These are phyloP conservation scores for Phoenoteleia sp. DNA, from an alignment of 2,888 invertebrate species.

Conservation along the genomic window DNA sequence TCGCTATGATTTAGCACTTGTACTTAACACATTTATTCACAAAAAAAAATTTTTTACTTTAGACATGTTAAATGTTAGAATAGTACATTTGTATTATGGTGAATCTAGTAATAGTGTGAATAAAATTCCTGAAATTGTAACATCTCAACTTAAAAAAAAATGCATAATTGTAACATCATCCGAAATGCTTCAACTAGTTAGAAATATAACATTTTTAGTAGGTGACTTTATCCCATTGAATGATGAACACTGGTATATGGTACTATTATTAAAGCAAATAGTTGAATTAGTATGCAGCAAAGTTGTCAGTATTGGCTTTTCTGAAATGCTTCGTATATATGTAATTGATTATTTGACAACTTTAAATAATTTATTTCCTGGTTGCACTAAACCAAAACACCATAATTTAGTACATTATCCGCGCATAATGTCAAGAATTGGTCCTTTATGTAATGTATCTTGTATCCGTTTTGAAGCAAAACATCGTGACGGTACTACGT, in stretches of 20 bases:
- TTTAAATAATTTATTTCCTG: background rate
- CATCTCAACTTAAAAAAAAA: constrained; percentile 21
- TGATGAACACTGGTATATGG: too few species aligned
- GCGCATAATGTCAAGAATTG: background rate
- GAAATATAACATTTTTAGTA: constrained; percentile 41
- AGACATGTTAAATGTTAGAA: constrained; percentile 24
- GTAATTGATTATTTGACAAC: background rate
- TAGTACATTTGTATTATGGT: constrained; percentile 57
- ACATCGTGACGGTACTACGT: background rate
- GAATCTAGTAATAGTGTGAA: constrained; percentile 28
- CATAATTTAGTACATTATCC: background rate
- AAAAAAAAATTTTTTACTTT: constrained; percentile 28
- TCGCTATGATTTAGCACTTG: constrained; percentile 59
- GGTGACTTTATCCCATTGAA: constrained; percentile 33
- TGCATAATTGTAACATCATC: constrained; percentile 41
- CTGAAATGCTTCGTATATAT: too few species aligned
- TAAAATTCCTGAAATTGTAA: constrained; percentile 40
- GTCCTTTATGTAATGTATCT: background rate
- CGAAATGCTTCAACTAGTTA: constrained; percentile 41
- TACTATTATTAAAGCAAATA: too few species aligned
- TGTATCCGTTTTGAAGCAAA: background rate
- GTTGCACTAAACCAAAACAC: background rate
- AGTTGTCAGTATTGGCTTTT: too few species aligned
- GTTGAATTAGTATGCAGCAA: too few species aligned
- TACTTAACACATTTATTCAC: constrained; percentile 49